These are phyloP conservation scores for Masticophis lateralis DNA, from an alignment of 2,797 vertebrate genomes.

Conservation along the genomic window DNA sequence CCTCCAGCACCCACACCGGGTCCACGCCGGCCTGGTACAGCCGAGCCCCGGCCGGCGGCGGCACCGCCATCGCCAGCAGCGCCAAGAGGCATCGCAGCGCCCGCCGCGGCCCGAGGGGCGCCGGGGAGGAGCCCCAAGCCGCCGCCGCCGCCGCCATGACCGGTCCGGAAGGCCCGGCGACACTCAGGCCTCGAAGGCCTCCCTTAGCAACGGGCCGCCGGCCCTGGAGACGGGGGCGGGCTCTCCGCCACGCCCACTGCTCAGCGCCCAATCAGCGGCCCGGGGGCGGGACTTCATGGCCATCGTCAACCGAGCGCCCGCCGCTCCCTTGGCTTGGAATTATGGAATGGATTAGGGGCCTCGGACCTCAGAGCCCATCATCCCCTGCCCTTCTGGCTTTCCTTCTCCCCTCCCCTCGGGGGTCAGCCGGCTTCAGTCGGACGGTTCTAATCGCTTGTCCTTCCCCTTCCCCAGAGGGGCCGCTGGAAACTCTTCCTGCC, in stretches of 20 bases:
- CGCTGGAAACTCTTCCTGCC: background rate
- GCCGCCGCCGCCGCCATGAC: background rate
- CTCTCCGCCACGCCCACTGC: background rate
- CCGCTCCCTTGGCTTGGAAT: background rate
- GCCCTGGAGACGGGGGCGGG: background rate
- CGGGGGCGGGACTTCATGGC: background rate
- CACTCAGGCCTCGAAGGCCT: background rate
- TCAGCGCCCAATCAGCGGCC: background rate
- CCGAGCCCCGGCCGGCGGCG: slow-evolving; percentile 24
- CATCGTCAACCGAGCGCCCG: background rate
- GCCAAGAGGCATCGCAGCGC: background rate
- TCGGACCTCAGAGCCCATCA: background rate
- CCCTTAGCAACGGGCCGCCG: slow-evolving; percentile 14
- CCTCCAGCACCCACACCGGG: slow-evolving; percentile 80
- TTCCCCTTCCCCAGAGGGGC: background rate
- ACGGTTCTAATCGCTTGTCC: background rate
- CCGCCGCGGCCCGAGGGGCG: rapidly evolving
- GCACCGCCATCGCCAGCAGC: background rate
- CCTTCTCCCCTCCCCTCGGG: background rate
- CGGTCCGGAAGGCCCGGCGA: background rate
- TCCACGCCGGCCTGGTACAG: slow-evolving; percentile 82
- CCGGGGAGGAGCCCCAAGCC: background rate
- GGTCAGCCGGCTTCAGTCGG: no score
- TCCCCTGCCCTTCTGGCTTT: background rate
- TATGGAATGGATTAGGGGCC: background rate